phyloP scores from a whole-genome alignment of 2,113 vertebrate genomes.

The Pipa parva region DNA sequence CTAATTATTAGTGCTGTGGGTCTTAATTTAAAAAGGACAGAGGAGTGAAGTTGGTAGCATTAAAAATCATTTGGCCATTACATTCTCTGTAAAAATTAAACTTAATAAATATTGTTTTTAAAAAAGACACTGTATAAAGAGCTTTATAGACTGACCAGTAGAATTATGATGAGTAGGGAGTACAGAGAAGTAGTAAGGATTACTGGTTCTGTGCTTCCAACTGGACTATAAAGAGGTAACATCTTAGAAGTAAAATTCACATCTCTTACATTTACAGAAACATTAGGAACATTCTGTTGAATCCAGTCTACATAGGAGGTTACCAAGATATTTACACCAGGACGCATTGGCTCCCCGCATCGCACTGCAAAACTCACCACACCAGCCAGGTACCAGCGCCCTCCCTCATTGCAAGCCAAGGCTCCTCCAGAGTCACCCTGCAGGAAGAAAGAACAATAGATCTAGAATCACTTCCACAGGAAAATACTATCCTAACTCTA shows the following conservation, averaged over 20 bases:
- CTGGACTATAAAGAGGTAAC: neutral
- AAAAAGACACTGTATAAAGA: too few relatives aligned
- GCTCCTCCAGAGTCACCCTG: conserved; percentile 82
- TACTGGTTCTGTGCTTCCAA: neutral
- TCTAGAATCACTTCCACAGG: neutral
- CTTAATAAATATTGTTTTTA: too few relatives aligned
- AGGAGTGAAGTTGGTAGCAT: too few relatives aligned
- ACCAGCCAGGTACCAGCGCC: conserved; percentile 70
- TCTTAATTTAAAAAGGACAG: too few relatives aligned
- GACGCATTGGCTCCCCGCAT: conserved; percentile 70
- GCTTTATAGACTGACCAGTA: neutral
- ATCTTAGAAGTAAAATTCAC: neutral
- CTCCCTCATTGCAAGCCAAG: conserved; percentile 64
- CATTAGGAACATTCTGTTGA: neutral
- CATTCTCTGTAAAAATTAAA: too few relatives aligned
- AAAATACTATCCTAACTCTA: too few relatives aligned
- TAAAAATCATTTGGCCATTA: too few relatives aligned
- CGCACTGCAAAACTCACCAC: conserved; percentile 82
- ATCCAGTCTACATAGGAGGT: conserved; percentile 68
- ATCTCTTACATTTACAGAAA: neutral
- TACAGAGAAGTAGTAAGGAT: neutral
- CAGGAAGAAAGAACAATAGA: neutral
- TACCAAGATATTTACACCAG: conserved; percentile 75
- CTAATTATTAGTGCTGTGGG: too few relatives aligned
- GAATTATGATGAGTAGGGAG: neutral